Base-by-base conservation (phyloP, 2,888 invertebrate species). In the Drosophila quasianomalipes region DNA sequence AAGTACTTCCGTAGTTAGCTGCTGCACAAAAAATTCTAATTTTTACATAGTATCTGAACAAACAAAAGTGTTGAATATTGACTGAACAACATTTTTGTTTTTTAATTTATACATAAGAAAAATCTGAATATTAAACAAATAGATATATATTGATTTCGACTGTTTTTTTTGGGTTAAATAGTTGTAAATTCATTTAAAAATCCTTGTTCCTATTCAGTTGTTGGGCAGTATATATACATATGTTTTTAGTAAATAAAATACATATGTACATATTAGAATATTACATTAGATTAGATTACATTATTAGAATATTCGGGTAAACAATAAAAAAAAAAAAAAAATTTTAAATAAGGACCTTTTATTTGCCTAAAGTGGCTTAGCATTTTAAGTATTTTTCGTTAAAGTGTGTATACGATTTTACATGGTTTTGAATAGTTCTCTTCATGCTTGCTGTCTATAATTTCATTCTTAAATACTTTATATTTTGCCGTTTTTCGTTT, bases 381-480 rank as follows among this genome's bases (percentile, higher is more conserved):
- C 2, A 5, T n/a, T 39, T 39, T 3, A 16, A 12, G 7, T 44
- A 33, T 51, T 51, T 14, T 30, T 39, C 4, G 0, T 31, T 9
- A 28, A 35, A n/a, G 35, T 37, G 14, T n/a, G 7, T 37, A 59
- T 22, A 35, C n/a, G 39, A 14, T 28, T 57, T 41, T 26, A 39
- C 26, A 41, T n/a, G 35, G 16, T 9, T 57, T 33, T 44, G 33
- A 26, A 39, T 28, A n/a, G 26, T 14, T 57, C 33, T 19, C 31
- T 57, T 53, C 39, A 59, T 55, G 22, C 31, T 49, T 44, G 55
- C 69, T 71, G 61, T 71, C 67, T 75, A 71, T 73, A 64, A 82
- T 82, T 82, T 67, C 65, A 69, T 75, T 78, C 69, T 81, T 73
- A 73, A 82, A 76, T 67, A 62, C 59, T 75, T 82, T 71, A 68